Percentiles rank a stretch among this genome's conserved stretches.
phyloP scores from a whole-genome alignment of 2,888 invertebrate species.

The Spisula solida region DNA sequence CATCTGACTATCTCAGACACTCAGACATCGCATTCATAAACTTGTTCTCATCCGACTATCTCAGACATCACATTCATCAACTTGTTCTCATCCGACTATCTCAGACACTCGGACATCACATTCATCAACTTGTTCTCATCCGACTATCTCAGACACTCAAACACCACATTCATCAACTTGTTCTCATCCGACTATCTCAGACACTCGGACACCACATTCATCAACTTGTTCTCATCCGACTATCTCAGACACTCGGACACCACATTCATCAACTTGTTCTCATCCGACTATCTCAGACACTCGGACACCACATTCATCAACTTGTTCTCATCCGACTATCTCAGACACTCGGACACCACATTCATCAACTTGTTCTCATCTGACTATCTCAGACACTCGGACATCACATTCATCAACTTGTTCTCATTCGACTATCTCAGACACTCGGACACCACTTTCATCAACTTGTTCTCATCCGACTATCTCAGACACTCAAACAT shows the following conservation, averaged over 20 bases:
- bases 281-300: background rate
- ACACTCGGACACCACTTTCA: too few species aligned
- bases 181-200: slow-evolving; percentile 17
- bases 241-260: too few species aligned
- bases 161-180: background rate
- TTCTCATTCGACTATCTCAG: too few species aligned
- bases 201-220: background rate
- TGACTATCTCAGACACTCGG: too few species aligned
- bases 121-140: too few species aligned
- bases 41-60: slow-evolving; percentile 9
- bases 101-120: too few species aligned
- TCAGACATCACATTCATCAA: background rate
- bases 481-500: background rate
- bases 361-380: background rate
- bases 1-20: background rate
- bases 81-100: too few species aligned
- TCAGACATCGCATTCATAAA: background rate
- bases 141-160: background rate
- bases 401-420: too few species aligned
- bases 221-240: background rate
- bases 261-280: too few species aligned
- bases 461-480: background rate
- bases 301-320: slow-evolving; percentile 4
- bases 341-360: background rate
- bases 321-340: slow-evolving; percentile 9